These are phyloP conservation scores for Centroberyx gerrardi DNA, from an alignment of 2,797 vertebrate genomes.

Conservation along the genomic window DNA sequence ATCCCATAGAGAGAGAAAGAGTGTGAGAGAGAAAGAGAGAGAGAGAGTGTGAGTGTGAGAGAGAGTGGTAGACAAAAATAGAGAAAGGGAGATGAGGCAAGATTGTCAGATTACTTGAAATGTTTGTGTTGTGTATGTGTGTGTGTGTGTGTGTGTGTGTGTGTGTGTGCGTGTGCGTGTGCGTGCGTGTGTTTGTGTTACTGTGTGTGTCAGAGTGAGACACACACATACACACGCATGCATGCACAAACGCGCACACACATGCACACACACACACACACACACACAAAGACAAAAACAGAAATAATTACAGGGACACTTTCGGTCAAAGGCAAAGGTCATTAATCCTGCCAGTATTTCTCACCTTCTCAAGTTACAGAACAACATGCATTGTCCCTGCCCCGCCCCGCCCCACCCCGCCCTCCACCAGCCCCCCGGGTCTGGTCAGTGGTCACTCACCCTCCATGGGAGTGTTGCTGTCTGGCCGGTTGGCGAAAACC, in stretches of 20 bases:
- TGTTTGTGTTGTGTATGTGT: slow-evolving; percentile 31
- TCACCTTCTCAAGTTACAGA: slow-evolving; percentile 72
- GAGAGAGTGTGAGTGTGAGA: slow-evolving; percentile 42
- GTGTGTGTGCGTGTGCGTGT: slow-evolving; percentile 10
- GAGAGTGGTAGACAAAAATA: slow-evolving; percentile 69
- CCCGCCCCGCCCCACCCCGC: slow-evolving; percentile 3
- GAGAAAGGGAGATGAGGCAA: slow-evolving; percentile 54
- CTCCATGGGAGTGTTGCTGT: slow-evolving; percentile 99
- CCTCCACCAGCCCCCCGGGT: slow-evolving; percentile 9
- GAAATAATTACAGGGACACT: slow-evolving; percentile 4
- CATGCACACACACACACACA: slow-evolving; percentile 10
- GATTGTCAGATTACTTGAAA: slow-evolving; percentile 55
- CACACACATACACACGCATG: slow-evolving; percentile 2
- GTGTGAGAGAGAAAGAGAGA: slow-evolving; percentile 57
- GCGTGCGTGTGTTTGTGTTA: slow-evolving; percentile 20
- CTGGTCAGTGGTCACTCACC: slow-evolving; percentile 85
- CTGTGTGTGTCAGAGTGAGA: slow-evolving; percentile 21
- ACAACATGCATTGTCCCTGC: slow-evolving; percentile 55
- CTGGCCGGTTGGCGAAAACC: slow-evolving; percentile 97
- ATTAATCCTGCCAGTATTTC: slow-evolving; percentile 43
- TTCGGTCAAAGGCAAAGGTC: slow-evolving; percentile 56
- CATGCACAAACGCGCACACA: slow-evolving; percentile 23
- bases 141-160: slow-evolving; percentile 27
- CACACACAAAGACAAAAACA: neutral
- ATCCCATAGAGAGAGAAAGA: slow-evolving; percentile 66